A percentile compares a stretch with the other conserved stretches of the same genome.
phyloP scores from a whole-genome alignment of 2,888 invertebrate genomes.

The Amblyjoppa fuscipennis region DNA sequence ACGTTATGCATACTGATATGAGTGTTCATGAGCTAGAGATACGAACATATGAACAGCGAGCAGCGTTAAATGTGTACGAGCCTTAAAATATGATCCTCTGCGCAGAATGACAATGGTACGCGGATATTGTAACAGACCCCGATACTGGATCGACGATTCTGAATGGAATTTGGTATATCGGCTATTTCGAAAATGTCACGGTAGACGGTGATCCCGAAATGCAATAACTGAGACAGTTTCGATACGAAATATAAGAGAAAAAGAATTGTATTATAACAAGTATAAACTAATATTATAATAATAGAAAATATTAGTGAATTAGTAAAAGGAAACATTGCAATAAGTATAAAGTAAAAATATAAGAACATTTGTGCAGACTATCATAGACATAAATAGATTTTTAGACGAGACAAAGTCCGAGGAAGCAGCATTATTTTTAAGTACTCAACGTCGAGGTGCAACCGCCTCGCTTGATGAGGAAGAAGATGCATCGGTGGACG shows the following conservation, averaged over 20 bases:
- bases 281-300: too few species aligned
- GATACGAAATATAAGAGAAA: neutral
- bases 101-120: neutral
- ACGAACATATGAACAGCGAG: neutral
- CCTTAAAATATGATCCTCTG: neutral
- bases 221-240: neutral
- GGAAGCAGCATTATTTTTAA: neutral
- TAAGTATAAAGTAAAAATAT: too few species aligned
- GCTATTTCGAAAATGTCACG: neutral
- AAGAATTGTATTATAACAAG: neutral
- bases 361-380: neutral
- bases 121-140: neutral
- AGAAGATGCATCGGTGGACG: neutral
- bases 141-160: neutral
- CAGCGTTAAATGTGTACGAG: neutral
- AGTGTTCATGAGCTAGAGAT: conserved; percentile 1
- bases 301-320: too few species aligned
- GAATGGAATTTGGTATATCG: conserved; percentile 11
- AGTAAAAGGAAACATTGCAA: too few species aligned
- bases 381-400: neutral
- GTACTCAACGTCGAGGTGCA: neutral
- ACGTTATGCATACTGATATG: conserved; percentile 12
- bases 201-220: neutral
- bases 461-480: neutral
- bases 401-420: neutral